Conservation (phyloP, 2,888 invertebrate species). For the Plemyria rubiginata region DNA sequence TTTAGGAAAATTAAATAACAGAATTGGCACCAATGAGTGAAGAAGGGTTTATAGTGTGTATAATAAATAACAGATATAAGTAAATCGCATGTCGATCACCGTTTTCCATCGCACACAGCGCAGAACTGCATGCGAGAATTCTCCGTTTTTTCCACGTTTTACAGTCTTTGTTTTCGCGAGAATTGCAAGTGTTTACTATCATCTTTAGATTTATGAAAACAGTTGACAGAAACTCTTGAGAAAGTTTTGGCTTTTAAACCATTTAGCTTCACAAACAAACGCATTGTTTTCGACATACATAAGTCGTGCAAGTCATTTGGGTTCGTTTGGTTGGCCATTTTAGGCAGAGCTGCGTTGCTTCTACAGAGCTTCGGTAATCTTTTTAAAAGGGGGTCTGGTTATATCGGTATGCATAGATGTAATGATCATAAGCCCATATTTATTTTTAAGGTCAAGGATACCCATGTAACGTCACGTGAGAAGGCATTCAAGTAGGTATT, state of each 20-base stretch:
- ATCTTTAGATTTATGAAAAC: constrained; percentile 32
- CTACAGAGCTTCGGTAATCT: constrained; percentile 11
- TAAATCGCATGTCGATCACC: constrained; percentile 39
- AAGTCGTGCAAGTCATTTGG: constrained; percentile 49
- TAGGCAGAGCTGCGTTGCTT: constrained; percentile 35
- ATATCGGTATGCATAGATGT: constrained; percentile 39
- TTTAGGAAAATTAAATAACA: too few relatives aligned
- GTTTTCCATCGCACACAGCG: constrained; percentile 47
- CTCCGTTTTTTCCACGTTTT: constrained; percentile 44
- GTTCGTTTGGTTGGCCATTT: constrained; percentile 38
- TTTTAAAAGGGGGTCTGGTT: constrained; percentile 39
- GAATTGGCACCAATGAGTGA: too few relatives aligned
- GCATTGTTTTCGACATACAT: constrained; percentile 28
- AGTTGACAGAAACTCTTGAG: constrained; percentile 21
- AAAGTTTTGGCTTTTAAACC: constrained; percentile 12
- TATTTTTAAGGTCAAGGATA: constrained; percentile 74
- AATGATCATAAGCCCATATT: constrained; percentile 44
- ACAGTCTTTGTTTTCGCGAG: constrained; percentile 22
- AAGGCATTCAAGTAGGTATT: constrained; percentile 48
- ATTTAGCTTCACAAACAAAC: neutral
- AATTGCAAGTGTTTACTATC: constrained; percentile 42
- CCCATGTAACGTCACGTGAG: constrained; percentile 54
- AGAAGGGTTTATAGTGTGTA: too few relatives aligned
- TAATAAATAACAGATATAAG: constrained; percentile 32
- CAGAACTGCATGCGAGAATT: constrained; percentile 41